Conservation (phyloP, 2,888 invertebrate species). For the Lypha dubia region DNA sequence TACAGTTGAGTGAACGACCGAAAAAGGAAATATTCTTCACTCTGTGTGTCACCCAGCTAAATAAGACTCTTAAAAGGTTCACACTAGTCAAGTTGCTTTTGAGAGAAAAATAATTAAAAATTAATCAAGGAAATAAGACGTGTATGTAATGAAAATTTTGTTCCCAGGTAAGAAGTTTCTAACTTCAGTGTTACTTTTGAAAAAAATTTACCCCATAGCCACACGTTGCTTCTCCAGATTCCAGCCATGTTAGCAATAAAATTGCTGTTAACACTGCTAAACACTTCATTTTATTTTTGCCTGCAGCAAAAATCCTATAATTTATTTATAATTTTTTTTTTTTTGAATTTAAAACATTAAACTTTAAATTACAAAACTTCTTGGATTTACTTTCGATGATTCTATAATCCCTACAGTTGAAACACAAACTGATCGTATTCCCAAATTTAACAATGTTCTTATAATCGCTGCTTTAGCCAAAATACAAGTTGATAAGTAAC, state of each 20-base stretch:
- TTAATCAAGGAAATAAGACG: too few species aligned
- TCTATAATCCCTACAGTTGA: not conserved
- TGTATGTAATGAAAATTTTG: too few species aligned
- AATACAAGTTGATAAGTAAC: conserved; percentile 16
- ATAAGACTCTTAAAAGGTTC: too few species aligned
- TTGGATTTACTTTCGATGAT: not conserved
- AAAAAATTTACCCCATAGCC: conserved; percentile 70
- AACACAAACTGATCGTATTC: conserved; percentile 38
- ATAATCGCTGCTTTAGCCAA: conserved; percentile 3
- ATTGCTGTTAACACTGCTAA: conserved; percentile 42
- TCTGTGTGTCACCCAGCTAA: too few species aligned
- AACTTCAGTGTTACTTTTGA: too few species aligned
- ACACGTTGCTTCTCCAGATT: conserved; percentile 64
- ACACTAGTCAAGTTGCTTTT: too few species aligned
- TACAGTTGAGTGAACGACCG: too few species aligned
- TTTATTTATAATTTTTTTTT: too few species aligned
- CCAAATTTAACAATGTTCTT: conserved; percentile 21
- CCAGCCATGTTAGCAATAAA: conserved; percentile 37
- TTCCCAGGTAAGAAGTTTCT: too few species aligned
- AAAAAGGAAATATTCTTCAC: too few species aligned
- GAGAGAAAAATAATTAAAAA: too few species aligned
- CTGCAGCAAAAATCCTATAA: conserved; percentile 17
- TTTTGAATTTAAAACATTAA: not conserved
- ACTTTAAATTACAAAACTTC: not conserved
- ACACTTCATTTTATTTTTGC: conserved; percentile 59